These are phyloP conservation scores for Heliocidaris erythrogramma DNA, from an alignment of 35 echinoderm and acorn worm species.

Conservation along the genomic window DNA sequence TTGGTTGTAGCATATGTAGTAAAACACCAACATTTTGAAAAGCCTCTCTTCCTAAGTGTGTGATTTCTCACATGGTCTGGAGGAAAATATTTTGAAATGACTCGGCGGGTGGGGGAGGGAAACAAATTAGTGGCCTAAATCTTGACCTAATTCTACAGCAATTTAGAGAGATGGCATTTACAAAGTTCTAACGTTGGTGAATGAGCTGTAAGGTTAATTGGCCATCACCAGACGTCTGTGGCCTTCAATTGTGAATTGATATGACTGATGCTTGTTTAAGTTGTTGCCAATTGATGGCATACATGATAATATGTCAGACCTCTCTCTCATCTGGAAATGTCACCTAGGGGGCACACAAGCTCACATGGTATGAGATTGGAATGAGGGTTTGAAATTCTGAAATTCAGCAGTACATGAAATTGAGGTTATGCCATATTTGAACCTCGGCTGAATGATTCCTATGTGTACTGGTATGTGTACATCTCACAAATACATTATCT, in stretches of 20 bases:
- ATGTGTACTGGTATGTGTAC: background rate
- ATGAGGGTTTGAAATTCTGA: background rate
- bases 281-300: background rate
- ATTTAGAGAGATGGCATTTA: background rate
- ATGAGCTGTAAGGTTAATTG: background rate
- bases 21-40: background rate
- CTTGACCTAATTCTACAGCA: background rate
- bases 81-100: background rate
- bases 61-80: background rate
- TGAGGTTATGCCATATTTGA: conserved; percentile 13
- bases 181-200: background rate
- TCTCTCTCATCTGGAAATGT: background rate
- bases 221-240: background rate
- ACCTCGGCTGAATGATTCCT: background rate
- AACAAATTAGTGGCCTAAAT: conserved; percentile 10
- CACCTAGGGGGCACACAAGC: background rate
- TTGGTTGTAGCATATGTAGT: background rate
- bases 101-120: background rate
- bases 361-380: background rate
- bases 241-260: background rate
- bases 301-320: background rate
- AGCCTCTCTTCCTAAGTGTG: background rate
- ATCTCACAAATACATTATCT: background rate
- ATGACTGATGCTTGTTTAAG: background rate
- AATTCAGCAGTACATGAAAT: background rate